These are phyloP conservation scores for Xiphias gladius DNA, from an alignment of 2,113 vertebrate species.

Conservation along the genomic window DNA sequence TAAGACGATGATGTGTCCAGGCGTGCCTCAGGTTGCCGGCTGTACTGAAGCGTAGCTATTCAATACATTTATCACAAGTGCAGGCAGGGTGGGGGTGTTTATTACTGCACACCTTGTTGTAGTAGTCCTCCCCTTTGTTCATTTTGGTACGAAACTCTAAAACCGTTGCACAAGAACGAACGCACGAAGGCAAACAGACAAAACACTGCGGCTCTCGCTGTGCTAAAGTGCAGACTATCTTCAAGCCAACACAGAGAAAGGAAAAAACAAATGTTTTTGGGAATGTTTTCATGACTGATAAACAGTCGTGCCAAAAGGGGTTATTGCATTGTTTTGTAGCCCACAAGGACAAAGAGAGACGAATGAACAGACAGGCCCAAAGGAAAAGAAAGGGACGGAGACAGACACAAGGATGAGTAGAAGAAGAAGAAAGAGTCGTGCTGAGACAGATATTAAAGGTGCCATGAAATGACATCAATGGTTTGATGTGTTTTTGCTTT, in stretches of 20 bases:
- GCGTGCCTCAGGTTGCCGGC: too few relatives aligned
- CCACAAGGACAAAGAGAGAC: conserved; percentile 37
- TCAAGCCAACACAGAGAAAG: conserved; percentile 46
- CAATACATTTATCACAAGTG: too few relatives aligned
- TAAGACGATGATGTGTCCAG: too few relatives aligned
- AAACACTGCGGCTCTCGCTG: not conserved
- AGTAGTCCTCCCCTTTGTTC: not conserved
- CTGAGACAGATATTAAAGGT: not conserved
- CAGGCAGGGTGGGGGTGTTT: too few relatives aligned
- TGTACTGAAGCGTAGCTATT: too few relatives aligned
- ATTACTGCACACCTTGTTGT: not conserved
- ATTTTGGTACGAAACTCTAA: not conserved
- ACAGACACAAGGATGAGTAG: conserved; percentile 6
- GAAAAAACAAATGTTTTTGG: not conserved
- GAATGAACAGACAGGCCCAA: conserved; percentile 35
- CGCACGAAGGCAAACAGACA: not conserved
- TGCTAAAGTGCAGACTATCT: conserved; percentile 18
- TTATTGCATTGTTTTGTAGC: conserved; percentile 4
- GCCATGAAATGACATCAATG: conserved; percentile 17
- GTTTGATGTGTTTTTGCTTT: conserved; percentile 22
- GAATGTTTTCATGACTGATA: conserved; percentile 28
- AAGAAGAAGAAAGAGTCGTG: conserved; percentile 4
- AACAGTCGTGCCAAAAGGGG: conserved; percentile 14
- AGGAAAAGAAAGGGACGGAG: conserved; percentile 19
- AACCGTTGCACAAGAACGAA: not conserved